Base-by-base conservation (phyloP, 2,888 invertebrate species). In the Tenthredo notha region DNA sequence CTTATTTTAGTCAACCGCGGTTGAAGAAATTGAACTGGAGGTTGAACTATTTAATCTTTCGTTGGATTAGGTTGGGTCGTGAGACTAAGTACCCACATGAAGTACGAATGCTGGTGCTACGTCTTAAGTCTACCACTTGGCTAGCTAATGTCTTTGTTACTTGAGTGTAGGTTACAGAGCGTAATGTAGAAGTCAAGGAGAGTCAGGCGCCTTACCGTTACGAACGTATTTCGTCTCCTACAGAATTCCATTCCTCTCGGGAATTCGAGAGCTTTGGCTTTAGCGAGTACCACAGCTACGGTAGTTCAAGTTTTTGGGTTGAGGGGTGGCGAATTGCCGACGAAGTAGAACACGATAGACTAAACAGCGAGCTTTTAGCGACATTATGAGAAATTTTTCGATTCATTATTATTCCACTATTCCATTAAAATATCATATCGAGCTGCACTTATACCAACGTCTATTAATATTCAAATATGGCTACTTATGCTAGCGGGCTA, bases 161-260 rank as follows among this genome's bases (percentile, higher is more conserved):
- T 70, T 18, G 50, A 83, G 83, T 67, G 29, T 67, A 65, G 83
- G 67, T 83, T 83, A 70, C 67, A 70, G 83, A 47, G 18, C 67
- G 83, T 83, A 65, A 65, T 65, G 70, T 83, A 70, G 83, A 67
- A 83, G 83, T 83, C 83, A 83, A 83, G 83, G 47, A 83, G 70
- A 43, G 29, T 47, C 43, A 50, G 83, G 29, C 83, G 80, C 50
- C 78, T 80, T 58, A 40, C 37, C 21, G 80, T 80, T 80, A 80
- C 54, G 25, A 83, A 47, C 83, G 83, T 83, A 83, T 83, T 83
- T 70, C 83, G 70, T 83, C 83, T 67, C n/a, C 58, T 80, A 58
- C 33, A 61, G 80, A 80, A 80, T 80, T 80, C 58, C 80, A 40
- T 80, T 58, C 40, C 80, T 80, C 61, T 29, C 40, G 83, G 70